These are phyloP conservation scores for Sebastes cheni DNA, from an alignment of 2,797 vertebrate genomes.

Conservation along the genomic window DNA sequence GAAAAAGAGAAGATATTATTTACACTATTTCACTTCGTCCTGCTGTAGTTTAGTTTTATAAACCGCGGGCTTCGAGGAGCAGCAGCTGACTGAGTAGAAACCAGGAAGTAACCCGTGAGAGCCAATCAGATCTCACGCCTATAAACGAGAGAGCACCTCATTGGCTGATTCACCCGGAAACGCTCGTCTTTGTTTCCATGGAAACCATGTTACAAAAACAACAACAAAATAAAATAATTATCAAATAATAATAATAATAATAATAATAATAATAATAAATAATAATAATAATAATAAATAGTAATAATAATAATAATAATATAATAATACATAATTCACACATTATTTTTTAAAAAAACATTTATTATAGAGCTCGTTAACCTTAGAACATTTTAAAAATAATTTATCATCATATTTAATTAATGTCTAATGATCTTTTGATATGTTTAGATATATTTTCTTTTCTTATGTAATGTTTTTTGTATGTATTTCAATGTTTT, in stretches of 20 bases:
- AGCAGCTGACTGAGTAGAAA: slow-evolving; percentile 8
- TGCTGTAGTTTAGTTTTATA: slow-evolving; percentile 36
- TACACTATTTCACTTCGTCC: neutral
- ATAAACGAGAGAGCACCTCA: slow-evolving; percentile 2
- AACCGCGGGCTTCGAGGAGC: slow-evolving; percentile 62
- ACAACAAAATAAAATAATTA: neutral
- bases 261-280: neutral
- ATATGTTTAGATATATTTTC: too few relatives aligned
- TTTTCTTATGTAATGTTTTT: too few relatives aligned
- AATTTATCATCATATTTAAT: too few relatives aligned
- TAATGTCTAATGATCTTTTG: too few relatives aligned
- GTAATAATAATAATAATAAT: too few relatives aligned
- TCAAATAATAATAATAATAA: neutral
- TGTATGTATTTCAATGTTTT: too few relatives aligned
- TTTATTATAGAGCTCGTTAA: too few relatives aligned
- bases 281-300: too few relatives aligned
- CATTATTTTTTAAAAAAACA: too few relatives aligned
- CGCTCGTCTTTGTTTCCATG: slow-evolving; percentile 42
- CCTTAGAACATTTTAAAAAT: too few relatives aligned
- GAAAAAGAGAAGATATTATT: neutral
- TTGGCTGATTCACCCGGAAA: slow-evolving; percentile 59
- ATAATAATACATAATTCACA: too few relatives aligned
- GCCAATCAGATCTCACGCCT: slow-evolving; percentile 69
- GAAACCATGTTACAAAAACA: neutral
- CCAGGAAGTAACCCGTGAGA: neutral